Evolutionary conservation across 2,888 invertebrate genomes (phyloP), one percentile per base, ranked within the genome.

Genomic region (Actias luna): DNA sequence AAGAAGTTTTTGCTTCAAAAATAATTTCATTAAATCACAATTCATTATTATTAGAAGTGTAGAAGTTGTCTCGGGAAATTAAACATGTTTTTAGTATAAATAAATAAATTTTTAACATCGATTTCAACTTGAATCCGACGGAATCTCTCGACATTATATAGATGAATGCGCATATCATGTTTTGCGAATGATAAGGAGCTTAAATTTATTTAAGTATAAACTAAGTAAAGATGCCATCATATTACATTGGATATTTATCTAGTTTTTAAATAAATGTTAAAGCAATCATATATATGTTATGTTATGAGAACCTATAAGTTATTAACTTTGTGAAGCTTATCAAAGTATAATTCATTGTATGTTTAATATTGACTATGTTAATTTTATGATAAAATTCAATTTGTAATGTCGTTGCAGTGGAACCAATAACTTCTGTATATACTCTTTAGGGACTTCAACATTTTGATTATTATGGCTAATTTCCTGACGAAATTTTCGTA

Each of bases 191-290:
- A 59, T 63, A 63, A 66, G 64, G 74, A 75, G 72, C 76, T 74
- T 73, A 68, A 46, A 68, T 35, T 70, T 69, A 64, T 67, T 75
- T 73, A 68, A 69, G 65, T 70, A 70, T 65, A 62, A 65, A 33
- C 22, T 36, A 33, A 52, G 50, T 50, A 35, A 59, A 57, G 59
- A 50, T 31, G 27, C 18, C 12, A 52, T 59, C n/a, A 12, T 50
- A 50, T 59, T 29, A 55, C 55, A 55, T 55, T 16, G 55, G 55
- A 55, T 29, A 29, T 55, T 55, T 29, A 55, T 55, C 29, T 55
- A 55, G 55, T 55, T 55, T 29, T 29, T 29, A 55, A 55, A 55
- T 55, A 55, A 55, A 55, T 55, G 46, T 50, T 50, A 50, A 14
- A 50, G 46, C 22, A 50, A 50, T 18, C 12, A 46, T 22, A 42